Evolutionary conservation across 92 coral and sea anemone species (phyloP).

Genomic region (Galaxea fascicularis): DNA sequence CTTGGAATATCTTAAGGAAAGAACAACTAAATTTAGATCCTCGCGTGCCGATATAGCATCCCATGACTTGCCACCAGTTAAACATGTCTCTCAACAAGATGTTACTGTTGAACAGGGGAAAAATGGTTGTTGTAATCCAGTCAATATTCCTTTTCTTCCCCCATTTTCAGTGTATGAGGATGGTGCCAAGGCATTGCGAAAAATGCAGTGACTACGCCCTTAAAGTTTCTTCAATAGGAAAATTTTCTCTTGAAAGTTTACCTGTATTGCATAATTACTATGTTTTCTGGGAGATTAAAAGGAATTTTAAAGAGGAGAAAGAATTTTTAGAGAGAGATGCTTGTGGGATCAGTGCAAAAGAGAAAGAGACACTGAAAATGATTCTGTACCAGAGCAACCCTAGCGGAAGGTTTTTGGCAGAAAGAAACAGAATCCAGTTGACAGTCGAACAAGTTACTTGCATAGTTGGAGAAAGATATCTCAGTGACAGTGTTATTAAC

Average conservation of each 20-base stretch:
- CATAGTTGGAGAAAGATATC: conserved; percentile 33
- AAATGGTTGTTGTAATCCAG: conserved; percentile 36
- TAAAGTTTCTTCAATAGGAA: conserved; percentile 34
- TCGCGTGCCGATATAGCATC: conserved; percentile 34
- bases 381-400: conserved; percentile 25
- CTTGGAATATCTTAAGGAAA: conserved; percentile 19
- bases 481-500: conserved; percentile 22
- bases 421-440: conserved; percentile 44
- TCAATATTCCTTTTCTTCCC: conserved; percentile 24
- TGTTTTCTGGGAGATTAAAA: conserved; percentile 32
- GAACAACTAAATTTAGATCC: conserved; percentile 36
- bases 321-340: conserved; percentile 24
- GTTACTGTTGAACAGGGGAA: conserved; percentile 21
- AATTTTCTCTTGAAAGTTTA: conserved; percentile 7
- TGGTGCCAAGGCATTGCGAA: conserved; percentile 25
- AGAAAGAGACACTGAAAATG: neutral
- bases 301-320: conserved; percentile 27
- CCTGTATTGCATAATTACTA: conserved; percentile 28
- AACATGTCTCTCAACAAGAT: conserved; percentile 16
- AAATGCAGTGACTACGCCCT: conserved; percentile 3
- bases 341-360: conserved; percentile 27
- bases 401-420: conserved; percentile 3
- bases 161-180: conserved; percentile 31
- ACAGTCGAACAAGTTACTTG: conserved; percentile 40
- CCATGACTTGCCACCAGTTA: conserved; percentile 9